Evolutionary conservation across 2,797 vertebrate genomes (phyloP).

Genomic region (Phalanger gymnotis): DNA sequence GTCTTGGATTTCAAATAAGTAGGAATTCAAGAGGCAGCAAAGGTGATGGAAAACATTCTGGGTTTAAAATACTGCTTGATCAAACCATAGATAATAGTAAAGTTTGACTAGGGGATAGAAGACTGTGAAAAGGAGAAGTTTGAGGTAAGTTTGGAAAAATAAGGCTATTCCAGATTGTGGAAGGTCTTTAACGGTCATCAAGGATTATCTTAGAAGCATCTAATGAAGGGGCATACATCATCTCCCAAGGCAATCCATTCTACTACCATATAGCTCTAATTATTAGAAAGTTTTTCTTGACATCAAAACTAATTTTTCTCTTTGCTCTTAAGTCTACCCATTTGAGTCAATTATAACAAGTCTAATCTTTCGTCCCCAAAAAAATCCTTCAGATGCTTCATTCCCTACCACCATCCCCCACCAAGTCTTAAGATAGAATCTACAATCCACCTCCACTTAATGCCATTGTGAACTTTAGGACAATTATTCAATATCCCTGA

Average conservation of each 20-base stretch:
- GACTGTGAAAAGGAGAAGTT: not conserved
- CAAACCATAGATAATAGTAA: not conserved
- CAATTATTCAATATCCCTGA: not conserved
- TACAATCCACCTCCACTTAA: not conserved
- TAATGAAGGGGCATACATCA: not conserved
- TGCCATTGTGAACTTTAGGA: not conserved
- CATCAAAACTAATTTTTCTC: not conserved
- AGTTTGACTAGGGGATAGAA: not conserved
- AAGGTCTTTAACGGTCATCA: not conserved
- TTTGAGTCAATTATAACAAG: not conserved
- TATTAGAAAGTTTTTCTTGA: not conserved
- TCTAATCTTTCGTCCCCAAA: not conserved
- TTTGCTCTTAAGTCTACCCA: not conserved
- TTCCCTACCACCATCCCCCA: not conserved
- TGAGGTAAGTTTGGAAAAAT: not conserved
- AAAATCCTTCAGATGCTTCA: not conserved
- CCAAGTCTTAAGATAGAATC: not conserved
- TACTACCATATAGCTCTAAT: not conserved
- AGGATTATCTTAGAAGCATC: not conserved
- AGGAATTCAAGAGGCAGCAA: rapidly evolving
- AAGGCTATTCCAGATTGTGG: not conserved
- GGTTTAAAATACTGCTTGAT: not conserved
- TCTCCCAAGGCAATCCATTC: not conserved
- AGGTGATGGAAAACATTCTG: not conserved
- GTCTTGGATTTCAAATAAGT: not conserved